A percentile compares a stretch with the other conserved stretches of the same genome.
phyloP scores from a whole-genome alignment of 2,113 vertebrate species.

The Eulemur rufifrons region DNA sequence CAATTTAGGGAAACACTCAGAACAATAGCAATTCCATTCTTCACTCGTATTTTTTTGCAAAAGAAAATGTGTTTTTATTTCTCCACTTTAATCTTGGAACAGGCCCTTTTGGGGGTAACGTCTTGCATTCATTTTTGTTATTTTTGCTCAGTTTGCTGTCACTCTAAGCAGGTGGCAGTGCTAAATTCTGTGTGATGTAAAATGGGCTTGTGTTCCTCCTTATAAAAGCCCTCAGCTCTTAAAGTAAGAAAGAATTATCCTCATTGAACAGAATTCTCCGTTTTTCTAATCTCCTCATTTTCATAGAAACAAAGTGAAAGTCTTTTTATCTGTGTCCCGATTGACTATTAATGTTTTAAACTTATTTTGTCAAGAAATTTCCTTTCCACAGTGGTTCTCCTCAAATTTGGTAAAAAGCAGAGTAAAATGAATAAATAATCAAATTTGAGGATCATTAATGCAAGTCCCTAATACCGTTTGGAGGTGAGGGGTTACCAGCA shows the following conservation, averaged over 20 bases:
- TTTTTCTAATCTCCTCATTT: constrained; percentile 66
- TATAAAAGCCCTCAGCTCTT: constrained; percentile 40
- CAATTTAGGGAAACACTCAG: constrained; percentile 22
- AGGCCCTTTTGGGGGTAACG: background rate
- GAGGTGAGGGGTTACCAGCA: background rate
- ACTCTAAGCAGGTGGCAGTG: constrained; percentile 77
- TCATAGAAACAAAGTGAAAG: constrained; percentile 66
- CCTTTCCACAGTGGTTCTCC: background rate
- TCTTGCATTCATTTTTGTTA: constrained; percentile 48
- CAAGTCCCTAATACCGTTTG: background rate
- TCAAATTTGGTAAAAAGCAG: background rate
- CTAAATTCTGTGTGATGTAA: constrained; percentile 75
- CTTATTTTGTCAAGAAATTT: background rate
- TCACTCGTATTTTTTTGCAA: background rate
- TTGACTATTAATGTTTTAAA: constrained; percentile 8
- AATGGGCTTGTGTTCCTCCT: constrained; percentile 67
- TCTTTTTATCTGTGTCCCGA: background rate
- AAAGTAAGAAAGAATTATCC: constrained; percentile 75
- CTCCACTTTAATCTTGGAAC: background rate
- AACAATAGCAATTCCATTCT: background rate
- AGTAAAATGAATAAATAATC: background rate
- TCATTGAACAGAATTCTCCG: constrained; percentile 41
- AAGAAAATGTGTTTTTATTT: constrained; percentile 16
- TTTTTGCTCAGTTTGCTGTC: constrained; percentile 65
- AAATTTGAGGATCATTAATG: background rate